Base-by-base conservation (phyloP, 2,888 invertebrate genomes). In the Thalpophila matura region DNA sequence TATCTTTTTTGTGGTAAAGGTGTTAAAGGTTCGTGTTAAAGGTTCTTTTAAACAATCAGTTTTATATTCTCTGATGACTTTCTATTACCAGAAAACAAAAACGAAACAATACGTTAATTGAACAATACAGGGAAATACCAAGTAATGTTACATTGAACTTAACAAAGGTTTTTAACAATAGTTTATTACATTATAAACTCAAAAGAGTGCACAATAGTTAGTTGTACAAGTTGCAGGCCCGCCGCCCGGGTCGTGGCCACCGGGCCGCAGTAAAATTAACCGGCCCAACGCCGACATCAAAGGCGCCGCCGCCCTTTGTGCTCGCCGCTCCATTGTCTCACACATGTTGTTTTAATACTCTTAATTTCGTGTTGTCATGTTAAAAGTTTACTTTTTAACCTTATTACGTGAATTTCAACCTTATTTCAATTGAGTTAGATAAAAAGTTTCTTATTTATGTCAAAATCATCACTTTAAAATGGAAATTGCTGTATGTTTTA, bases 331-430 rank as follows among this genome's bases (percentile, higher is more conserved):
- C 83, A 91, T 94, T 94, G 94, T 94, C 92, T 92, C 90, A 86
- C 91, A 89, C 86, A 86, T 91, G 91, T 91, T 91, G 89, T 90
- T 91, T 91, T 89, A 88, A 89, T 90, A 86, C 88, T 85, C 89
- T 90, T 92, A 91, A 93, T 93, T 92, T 90, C 86, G 85, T 91
- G 91, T 91, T 92, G 93, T 93, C 92, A 91, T 91, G 90, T 91
- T 90, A 89, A 90, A 91, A 89, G 89, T 92, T 93, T 93, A 53
- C 63, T 53, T 51, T 49, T 22, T 0, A 12, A 7, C 9, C 9
- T 14, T 35, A 51, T 2, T 70, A 68, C 33, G 49, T 65, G 7
- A 85, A 62, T 82, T 73, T 77, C 29, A 68, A 73, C 78, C 70
- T 81, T 87, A 83, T 62, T 29, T 1, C 40, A 14, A 14, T 60